A percentile compares a stretch with the other conserved stretches of the same genome.
Evolutionary conservation across 2,797 vertebrate genomes (phyloP).

Genomic region (Fratercula arctica): DNA sequence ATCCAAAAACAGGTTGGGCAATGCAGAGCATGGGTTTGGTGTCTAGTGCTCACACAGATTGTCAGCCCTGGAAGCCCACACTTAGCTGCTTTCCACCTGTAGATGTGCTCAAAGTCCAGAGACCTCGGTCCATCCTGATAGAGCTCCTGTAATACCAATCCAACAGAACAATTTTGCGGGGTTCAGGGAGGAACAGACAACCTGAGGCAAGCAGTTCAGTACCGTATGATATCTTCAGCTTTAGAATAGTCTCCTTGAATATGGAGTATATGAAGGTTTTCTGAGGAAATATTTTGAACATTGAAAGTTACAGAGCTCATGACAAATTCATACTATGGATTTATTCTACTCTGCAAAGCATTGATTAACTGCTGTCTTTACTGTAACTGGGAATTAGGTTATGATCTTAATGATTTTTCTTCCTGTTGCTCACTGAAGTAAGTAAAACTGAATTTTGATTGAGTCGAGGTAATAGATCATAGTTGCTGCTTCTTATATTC

Average conservation of each 20-base stretch:
- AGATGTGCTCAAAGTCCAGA: neutral
- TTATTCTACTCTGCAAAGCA: neutral
- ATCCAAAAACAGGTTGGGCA: neutral
- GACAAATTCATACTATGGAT: neutral
- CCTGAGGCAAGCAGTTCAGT: neutral
- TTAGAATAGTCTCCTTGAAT: neutral
- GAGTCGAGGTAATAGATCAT: neutral
- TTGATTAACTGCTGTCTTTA: constrained; percentile 5
- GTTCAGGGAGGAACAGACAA: neutral
- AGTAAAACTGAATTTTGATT: constrained; percentile 11
- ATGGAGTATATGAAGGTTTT: neutral
- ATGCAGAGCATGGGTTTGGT: neutral
- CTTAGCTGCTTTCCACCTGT: neutral
- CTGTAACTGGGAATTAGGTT: constrained; percentile 8
- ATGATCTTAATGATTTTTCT: neutral
- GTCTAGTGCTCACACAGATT: neutral
- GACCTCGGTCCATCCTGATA: neutral
- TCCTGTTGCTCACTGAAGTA: neutral
- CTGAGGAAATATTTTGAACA: neutral
- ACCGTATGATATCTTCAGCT: neutral
- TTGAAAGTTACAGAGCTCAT: neutral
- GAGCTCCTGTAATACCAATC: neutral
- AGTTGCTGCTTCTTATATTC: neutral
- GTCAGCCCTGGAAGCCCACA: neutral
- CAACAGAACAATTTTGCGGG: neutral